These are phyloP conservation scores for Thecocarcelia acutangulata DNA, from an alignment of 2,888 invertebrate species.

Conservation along the genomic window DNA sequence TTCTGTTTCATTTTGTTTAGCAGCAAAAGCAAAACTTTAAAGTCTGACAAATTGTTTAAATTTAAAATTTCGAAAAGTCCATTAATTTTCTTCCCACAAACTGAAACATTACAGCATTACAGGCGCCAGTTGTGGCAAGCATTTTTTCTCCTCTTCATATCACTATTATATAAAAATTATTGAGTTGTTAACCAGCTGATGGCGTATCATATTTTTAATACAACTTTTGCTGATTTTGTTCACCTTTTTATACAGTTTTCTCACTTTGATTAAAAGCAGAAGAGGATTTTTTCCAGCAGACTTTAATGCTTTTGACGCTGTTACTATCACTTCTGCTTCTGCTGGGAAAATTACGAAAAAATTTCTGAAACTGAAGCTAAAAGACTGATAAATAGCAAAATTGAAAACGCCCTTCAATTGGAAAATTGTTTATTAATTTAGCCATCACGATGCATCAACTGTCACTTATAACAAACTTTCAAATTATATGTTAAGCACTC, in stretches of 20 bases:
- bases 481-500: no score
- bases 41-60: constrained; percentile 67
- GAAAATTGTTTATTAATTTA: no score
- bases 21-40: constrained; percentile 50
- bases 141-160: background rate
- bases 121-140: background rate
- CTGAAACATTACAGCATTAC: constrained; percentile 3
- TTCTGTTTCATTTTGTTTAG: background rate
- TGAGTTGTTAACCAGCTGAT: constrained; percentile 44
- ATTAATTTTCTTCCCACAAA: constrained; percentile 64
- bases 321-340: constrained; percentile 19
- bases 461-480: no score
- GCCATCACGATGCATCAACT: no score
- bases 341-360: constrained; percentile 30
- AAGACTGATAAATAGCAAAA: constrained; percentile 62
- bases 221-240: constrained; percentile 47
- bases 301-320: constrained; percentile 3
- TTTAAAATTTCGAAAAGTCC: constrained; percentile 66
- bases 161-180: constrained; percentile 42
- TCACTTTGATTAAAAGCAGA: constrained; percentile 8
- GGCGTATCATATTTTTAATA: constrained; percentile 52
- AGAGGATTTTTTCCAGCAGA: background rate
- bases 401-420: background rate
- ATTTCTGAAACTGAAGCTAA: constrained; percentile 48
- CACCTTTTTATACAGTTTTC: constrained; percentile 24